phyloP scores from a whole-genome alignment of 1,140 invertebrate genomes.

The Lepidurus apus region DNA sequence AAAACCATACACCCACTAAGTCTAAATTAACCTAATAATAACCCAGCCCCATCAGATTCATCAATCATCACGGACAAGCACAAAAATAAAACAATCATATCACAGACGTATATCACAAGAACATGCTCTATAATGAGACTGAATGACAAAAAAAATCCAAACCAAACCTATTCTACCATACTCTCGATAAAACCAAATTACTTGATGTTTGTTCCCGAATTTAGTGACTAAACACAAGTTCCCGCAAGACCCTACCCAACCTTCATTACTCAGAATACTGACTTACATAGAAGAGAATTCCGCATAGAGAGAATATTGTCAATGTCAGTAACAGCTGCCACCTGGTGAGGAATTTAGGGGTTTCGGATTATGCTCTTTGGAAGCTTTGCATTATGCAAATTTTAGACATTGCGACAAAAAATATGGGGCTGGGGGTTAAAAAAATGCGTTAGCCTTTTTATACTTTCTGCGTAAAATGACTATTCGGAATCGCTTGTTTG shows the following conservation, averaged over 20 bases:
- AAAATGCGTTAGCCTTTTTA: no score
- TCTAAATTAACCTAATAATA: not conserved
- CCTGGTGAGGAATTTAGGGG: not conserved
- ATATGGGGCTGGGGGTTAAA: no score
- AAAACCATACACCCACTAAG: not conserved
- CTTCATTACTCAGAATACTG: not conserved
- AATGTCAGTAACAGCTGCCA: not conserved
- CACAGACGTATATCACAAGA: no score
- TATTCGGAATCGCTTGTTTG: no score
- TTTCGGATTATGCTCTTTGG: no score
- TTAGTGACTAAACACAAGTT: not conserved
- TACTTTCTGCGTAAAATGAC: no score
- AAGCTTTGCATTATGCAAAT: no score
- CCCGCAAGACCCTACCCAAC: constrained; percentile 4
- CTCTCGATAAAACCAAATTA: not conserved
- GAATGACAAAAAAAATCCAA: not conserved
- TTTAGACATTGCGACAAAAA: no score
- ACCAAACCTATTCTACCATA: not conserved
- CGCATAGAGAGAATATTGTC: not conserved
- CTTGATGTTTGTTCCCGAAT: not conserved
- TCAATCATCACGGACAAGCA: not conserved
- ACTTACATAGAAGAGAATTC: not conserved
- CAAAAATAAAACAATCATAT: not conserved
- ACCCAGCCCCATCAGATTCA: not conserved
- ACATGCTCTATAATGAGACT: not conserved